Base-by-base conservation (phyloP, 2,888 invertebrate genomes). In the Yponomeuta plumbellus region DNA sequence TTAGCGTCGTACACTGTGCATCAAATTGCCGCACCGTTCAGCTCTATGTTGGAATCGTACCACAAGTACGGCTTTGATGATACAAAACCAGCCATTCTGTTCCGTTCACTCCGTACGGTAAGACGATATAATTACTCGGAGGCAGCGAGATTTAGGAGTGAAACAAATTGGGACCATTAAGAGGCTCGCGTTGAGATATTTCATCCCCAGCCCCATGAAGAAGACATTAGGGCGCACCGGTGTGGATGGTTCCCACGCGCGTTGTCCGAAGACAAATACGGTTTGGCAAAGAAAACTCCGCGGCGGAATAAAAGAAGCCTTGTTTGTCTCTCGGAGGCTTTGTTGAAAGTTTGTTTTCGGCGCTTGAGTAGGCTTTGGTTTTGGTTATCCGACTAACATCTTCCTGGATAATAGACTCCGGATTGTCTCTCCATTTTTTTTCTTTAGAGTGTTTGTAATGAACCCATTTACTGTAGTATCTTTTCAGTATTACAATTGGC, bases 101-200 rank as follows among this genome's bases (percentile, higher is more conserved):
- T 17, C 13, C 44, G 17, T 52, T 52, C 44, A 52, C 17, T 17
- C 76, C 80, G 85, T 58, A 22, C 61, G 13, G 34, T 23, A 65
- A 59, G 86, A 85, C 81, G 89, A 86, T 89, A 90, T 90, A 89
- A 90, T 89, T 89, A 89, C 88, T 76, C 80, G 76, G 80, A 85
- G 78, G 86, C 88, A 83, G 86, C 84, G 88, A 89, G 89, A 88
- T 89, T 89, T 85, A 80, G 82, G 81, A 78, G 86, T 77, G 81
- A 88, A 89, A 90, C 89, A 90, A 90, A 91, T 88, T 89, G 88
- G 86, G 72, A 79, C 80, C 88, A 88, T 90, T 89, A 90, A 86
- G 81, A 86, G 83, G 83, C 88, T 85, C 83, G 82, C 87, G 87
- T 86, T 87, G 80, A 86, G 84, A 88, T 90, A 89, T 89, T 90